phyloP scores from a whole-genome alignment of 2,888 invertebrate species.

The Amphimallon solstitiale region DNA sequence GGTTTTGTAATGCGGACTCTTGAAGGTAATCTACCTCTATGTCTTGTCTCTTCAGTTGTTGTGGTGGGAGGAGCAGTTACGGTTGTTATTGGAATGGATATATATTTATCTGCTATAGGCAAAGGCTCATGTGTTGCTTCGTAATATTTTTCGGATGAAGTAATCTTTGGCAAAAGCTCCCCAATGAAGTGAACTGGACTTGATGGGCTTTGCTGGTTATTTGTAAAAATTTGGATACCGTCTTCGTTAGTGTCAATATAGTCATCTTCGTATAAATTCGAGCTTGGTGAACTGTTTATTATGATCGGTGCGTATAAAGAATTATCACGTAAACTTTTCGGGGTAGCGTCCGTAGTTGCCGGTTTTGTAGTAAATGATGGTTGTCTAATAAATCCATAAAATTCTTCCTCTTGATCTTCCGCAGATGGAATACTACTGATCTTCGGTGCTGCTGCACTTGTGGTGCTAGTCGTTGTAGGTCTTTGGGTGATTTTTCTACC shows the following conservation, averaged over 20 bases:
- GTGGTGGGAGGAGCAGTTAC: neutral
- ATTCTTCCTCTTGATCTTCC: conserved; percentile 55
- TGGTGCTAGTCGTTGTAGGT: conserved; percentile 38
- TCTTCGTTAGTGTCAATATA: conserved; percentile 27
- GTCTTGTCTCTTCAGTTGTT: conserved; percentile 18
- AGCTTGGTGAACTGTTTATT: neutral
- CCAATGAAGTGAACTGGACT: conserved; percentile 55
- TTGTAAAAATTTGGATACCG: conserved; percentile 40
- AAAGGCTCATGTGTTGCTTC: conserved; percentile 38
- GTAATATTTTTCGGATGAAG: conserved; percentile 42
- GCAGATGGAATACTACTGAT: conserved; percentile 49
- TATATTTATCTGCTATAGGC: conserved; percentile 26
- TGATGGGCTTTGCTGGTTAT: conserved; percentile 38
- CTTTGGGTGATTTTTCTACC: conserved; percentile 50
- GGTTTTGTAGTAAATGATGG: conserved; percentile 61
- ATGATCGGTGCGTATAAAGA: conserved; percentile 13
- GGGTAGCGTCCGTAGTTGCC: neutral
- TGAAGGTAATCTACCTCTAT: conserved; percentile 57
- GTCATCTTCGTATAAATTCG: conserved; percentile 15
- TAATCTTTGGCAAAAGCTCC: conserved; percentile 58
- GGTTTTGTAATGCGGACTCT: neutral
- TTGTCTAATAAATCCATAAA: conserved; percentile 65
- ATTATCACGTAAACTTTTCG: neutral
- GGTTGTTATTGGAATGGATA: conserved; percentile 30
- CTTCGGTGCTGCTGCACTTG: conserved; percentile 36